phyloP scores from a whole-genome alignment of 2,888 invertebrate genomes.

The Oxyscelio sp. region DNA sequence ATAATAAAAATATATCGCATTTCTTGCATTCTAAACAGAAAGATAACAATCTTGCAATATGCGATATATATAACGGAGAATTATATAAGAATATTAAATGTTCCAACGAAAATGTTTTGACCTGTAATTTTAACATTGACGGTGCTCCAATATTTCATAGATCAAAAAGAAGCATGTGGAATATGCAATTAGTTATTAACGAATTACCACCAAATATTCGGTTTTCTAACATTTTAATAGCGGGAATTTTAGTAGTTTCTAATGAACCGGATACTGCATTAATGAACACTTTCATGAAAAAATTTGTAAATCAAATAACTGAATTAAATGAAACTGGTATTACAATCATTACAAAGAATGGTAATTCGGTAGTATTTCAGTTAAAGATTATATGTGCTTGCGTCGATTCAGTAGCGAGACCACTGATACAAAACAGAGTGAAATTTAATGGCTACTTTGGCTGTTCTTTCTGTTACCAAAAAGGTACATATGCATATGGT shows the following conservation, averaged over 20 bases:
- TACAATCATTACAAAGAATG: not conserved
- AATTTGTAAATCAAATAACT: constrained; percentile 36
- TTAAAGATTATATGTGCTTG: constrained; percentile 37
- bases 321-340: constrained; percentile 21
- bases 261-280: constrained; percentile 37
- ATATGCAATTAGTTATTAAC: constrained; percentile 32
- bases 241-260: constrained; percentile 8
- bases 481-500: constrained; percentile 17
- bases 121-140: constrained; percentile 45
- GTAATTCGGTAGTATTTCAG: not conserved
- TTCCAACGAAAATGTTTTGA: not conserved
- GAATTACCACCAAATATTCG: constrained; percentile 32
- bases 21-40: too few species aligned
- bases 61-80: constrained; percentile 16
- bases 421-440: constrained; percentile 33
- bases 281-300: constrained; percentile 29
- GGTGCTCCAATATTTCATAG: constrained; percentile 45
- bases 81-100: constrained; percentile 15
- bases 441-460: constrained; percentile 35
- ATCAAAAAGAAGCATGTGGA: constrained; percentile 39
- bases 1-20: too few species aligned
- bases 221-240: constrained; percentile 34
- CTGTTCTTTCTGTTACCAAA: constrained; percentile 39
- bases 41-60: not conserved
- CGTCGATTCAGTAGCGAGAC: constrained; percentile 48